Percentiles rank a stretch among this genome's conserved stretches.
phyloP scores from a whole-genome alignment of 2,888 invertebrate species.

The Escarpia spicata region DNA sequence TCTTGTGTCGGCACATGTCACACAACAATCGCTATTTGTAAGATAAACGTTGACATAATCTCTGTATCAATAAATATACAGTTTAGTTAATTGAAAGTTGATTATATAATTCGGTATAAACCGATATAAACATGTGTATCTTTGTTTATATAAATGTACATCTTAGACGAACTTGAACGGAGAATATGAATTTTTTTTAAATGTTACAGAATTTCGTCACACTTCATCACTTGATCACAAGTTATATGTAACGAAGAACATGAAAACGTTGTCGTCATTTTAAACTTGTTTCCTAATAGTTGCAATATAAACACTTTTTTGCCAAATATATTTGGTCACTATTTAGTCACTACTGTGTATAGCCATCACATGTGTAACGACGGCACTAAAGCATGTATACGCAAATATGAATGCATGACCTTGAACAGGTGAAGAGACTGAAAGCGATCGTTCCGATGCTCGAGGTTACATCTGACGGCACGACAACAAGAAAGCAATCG shows the following conservation, averaged over 20 bases:
- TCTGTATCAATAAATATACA: too few species aligned
- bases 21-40: not conserved
- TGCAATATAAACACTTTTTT: not conserved
- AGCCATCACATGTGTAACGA: not conserved
- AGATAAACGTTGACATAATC: not conserved
- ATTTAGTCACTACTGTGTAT: not conserved
- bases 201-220: not conserved
- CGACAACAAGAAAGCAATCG: not conserved
- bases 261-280: not conserved
- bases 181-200: not conserved
- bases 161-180: not conserved
- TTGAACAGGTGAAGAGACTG: slow-evolving; percentile 31
- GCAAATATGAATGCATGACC: not conserved
- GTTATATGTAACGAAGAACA: not conserved
- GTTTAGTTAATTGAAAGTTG: not conserved
- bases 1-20: not conserved
- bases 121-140: not conserved
- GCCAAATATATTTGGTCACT: not conserved
- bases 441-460: slow-evolving; percentile 29
- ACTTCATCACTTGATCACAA: not conserved
- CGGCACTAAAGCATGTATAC: not conserved
- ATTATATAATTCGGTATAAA: not conserved
- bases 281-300: not conserved
- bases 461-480: not conserved
- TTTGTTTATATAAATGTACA: not conserved